Evolutionary conservation across 1,140 invertebrate species (phyloP).

Genomic region (Cylas formicarius): DNA sequence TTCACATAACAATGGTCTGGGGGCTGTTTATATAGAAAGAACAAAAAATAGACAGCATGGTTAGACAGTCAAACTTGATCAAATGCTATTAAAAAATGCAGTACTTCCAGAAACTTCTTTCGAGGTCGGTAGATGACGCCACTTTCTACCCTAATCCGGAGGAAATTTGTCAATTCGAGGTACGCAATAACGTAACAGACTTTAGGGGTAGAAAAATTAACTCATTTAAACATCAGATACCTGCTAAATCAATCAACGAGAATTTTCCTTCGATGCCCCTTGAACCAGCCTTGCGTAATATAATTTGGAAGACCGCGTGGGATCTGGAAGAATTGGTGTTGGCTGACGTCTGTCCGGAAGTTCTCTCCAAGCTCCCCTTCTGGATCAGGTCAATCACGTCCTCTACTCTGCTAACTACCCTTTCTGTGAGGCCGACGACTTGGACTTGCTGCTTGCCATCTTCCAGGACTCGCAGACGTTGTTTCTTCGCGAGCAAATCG

Average conservation of each 20-base stretch:
- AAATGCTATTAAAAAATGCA: no score
- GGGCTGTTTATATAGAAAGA: no score
- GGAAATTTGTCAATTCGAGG: no score
- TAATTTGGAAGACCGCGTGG: slow-evolving; percentile 89
- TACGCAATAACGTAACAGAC: no score
- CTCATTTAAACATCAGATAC: no score
- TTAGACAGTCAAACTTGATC: no score
- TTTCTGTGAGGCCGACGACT: slow-evolving; percentile 88
- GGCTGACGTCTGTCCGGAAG: slow-evolving; percentile 87
- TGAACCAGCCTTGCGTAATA: slow-evolving; percentile 59
- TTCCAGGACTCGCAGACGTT: slow-evolving; percentile 85
- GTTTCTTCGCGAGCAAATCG: slow-evolving; percentile 85
- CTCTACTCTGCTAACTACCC: slow-evolving; percentile 73
- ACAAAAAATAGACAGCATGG: no score
- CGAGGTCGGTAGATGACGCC: no score
- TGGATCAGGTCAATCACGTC: slow-evolving; percentile 85
- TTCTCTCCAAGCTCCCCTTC: slow-evolving; percentile 71
- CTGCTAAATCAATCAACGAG: slow-evolving; percentile 96
- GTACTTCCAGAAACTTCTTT: no score
- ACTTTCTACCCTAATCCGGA: no score
- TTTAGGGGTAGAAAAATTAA: no score
- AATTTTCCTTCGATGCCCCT: slow-evolving; percentile 87
- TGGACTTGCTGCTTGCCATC: slow-evolving; percentile 87
- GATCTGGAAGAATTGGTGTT: slow-evolving; percentile 92
- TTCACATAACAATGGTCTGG: no score